These are phyloP conservation scores for Cerceris rybyensis DNA, from an alignment of 2,888 invertebrate genomes.

Conservation along the genomic window DNA sequence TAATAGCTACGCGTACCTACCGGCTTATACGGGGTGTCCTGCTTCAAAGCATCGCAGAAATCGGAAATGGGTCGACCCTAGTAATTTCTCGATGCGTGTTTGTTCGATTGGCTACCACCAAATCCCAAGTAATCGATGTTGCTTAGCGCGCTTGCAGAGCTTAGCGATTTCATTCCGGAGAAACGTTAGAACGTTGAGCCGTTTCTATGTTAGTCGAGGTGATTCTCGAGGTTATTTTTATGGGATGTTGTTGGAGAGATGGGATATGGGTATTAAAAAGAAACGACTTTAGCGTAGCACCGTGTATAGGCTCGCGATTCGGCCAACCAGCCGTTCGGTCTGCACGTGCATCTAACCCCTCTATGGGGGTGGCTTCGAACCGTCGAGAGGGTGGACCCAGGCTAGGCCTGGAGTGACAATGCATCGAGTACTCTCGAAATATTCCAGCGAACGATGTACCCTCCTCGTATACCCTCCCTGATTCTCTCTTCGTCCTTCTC, in stretches of 20 bases:
- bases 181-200: too few relatives aligned
- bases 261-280: slow-evolving; percentile 11
- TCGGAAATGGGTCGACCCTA: background rate
- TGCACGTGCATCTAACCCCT: slow-evolving; percentile 58
- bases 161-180: too few relatives aligned
- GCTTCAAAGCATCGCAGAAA: slow-evolving; percentile 16
- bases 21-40: slow-evolving; percentile 58
- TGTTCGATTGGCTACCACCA: too few relatives aligned
- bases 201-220: too few relatives aligned
- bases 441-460: slow-evolving; percentile 62
- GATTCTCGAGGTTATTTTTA: background rate
- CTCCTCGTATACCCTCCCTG: slow-evolving; percentile 19
- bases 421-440: slow-evolving; percentile 72
- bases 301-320: slow-evolving; percentile 57
- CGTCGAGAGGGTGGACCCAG: slow-evolving; percentile 66
- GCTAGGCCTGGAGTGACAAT: slow-evolving; percentile 67
- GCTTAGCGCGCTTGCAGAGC: too few relatives aligned
- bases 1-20: slow-evolving; percentile 55
- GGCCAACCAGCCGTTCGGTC: slow-evolving; percentile 53
- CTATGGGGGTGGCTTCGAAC: slow-evolving; percentile 58
- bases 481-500: slow-evolving; percentile 18
- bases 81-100: background rate
- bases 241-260: background rate
- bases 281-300: slow-evolving; percentile 43
- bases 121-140: too few relatives aligned